A percentile compares a stretch with the other conserved stretches of the same genome.
These are phyloP conservation scores for Portunus trituberculatus DNA, from an alignment of 1,140 invertebrate species.

Conservation along the genomic window DNA sequence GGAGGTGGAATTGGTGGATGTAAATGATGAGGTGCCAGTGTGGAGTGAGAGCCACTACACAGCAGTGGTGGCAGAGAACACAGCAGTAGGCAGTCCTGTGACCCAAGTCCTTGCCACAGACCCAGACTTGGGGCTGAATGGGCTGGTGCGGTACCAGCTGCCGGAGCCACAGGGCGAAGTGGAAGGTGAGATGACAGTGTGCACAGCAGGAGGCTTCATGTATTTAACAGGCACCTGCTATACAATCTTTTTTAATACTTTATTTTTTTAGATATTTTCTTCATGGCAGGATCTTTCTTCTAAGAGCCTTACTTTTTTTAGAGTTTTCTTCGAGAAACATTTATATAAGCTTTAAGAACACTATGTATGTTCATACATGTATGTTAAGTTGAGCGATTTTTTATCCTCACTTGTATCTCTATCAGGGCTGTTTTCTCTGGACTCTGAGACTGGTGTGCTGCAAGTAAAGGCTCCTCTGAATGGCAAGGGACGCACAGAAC, in stretches of 20 bases:
- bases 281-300: no score
- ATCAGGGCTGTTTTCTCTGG: slow-evolving; percentile 85
- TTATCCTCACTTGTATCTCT: not conserved
- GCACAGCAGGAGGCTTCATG: no score
- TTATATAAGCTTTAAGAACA: no score
- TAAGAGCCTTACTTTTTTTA: no score
- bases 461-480: slow-evolving; percentile 85
- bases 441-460: slow-evolving; percentile 86
- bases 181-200: slow-evolving; percentile 70
- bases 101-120: slow-evolving; percentile 76
- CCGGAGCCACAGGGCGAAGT: slow-evolving; percentile 78
- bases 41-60: slow-evolving; percentile 80
- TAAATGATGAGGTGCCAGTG: slow-evolving; percentile 90
- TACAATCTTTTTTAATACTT: no score
- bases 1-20: slow-evolving; percentile 88
- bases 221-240: no score
- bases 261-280: no score
- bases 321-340: no score
- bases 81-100: slow-evolving; percentile 78
- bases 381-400: no score
- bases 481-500: slow-evolving; percentile 88
- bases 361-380: no score
- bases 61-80: slow-evolving; percentile 80
- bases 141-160: slow-evolving; percentile 81
- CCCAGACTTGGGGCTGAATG: slow-evolving; percentile 82